A percentile compares a stretch with the other conserved stretches of the same genome.
phyloP scores from a whole-genome alignment of 2,888 invertebrate genomes.

The Thymelicus lineola region DNA sequence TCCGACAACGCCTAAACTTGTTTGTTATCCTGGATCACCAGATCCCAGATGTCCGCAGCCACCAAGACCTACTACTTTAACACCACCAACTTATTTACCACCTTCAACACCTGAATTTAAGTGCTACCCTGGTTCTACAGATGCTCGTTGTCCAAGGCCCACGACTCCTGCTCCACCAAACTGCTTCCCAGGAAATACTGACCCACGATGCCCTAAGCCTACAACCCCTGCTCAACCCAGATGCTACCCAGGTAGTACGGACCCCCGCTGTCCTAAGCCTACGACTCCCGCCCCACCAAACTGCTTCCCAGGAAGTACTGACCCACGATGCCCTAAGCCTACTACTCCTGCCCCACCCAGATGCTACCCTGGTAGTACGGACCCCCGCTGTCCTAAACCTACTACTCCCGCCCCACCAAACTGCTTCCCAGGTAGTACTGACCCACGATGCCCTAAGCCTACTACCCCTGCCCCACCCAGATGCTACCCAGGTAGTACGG shows the following conservation, averaged over 20 bases:
- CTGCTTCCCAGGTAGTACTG: conserved; percentile 40
- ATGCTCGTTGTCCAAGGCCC: conserved; percentile 44
- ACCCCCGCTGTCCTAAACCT: conserved; percentile 39
- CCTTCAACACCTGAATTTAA: conserved; percentile 45
- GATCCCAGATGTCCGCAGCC: conserved; percentile 63
- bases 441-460: conserved; percentile 39
- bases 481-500: conserved; percentile 43
- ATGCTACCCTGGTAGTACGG: conserved; percentile 41
- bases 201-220: conserved; percentile 57
- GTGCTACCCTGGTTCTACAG: too few species aligned
- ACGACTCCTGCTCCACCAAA: conserved; percentile 46
- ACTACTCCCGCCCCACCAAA: conserved; percentile 36
- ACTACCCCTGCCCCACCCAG: conserved; percentile 32
- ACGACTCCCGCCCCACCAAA: conserved; percentile 32
- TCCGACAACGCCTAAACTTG: conserved; percentile 50
- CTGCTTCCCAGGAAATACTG: too few species aligned
- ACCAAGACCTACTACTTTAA: conserved; percentile 50
- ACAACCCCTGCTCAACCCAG: conserved; percentile 44
- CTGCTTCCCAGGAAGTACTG: conserved; percentile 38
- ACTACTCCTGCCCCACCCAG: conserved; percentile 40
- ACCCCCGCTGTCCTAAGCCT: conserved; percentile 48
- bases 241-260: conserved; percentile 51
- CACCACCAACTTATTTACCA: conserved; percentile 55
- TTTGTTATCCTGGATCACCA: conserved; percentile 58
- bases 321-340: conserved; percentile 45